These are phyloP conservation scores for Myrmophylax atrothorax DNA, from an alignment of 2,113 vertebrate genomes.

Conservation along the genomic window DNA sequence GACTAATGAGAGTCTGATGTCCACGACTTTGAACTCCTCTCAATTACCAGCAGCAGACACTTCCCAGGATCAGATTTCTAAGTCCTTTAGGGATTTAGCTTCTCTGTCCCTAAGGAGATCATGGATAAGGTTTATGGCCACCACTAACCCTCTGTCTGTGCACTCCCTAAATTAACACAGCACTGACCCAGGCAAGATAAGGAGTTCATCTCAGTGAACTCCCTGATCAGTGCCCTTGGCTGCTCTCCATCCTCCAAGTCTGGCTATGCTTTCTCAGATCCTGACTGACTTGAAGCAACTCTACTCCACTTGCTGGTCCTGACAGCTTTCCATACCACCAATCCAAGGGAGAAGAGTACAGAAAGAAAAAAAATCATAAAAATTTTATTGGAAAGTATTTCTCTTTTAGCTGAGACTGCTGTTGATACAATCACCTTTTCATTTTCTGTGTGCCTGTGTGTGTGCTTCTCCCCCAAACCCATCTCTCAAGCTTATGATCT, in stretches of 20 bases:
- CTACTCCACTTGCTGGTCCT: constrained; percentile 1
- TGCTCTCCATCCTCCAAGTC: neutral
- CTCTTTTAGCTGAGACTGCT: constrained; percentile 51
- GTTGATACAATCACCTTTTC: constrained; percentile 35
- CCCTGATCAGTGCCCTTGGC: neutral
- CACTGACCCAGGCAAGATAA: neutral
- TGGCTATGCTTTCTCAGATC: constrained; percentile 17
- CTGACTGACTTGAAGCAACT: constrained; percentile 21
- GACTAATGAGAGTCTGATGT: neutral
- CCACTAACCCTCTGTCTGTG: neutral
- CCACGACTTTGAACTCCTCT: neutral
- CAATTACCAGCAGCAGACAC: neutral
- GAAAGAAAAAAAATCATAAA: neutral
- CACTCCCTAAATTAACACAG: neutral
- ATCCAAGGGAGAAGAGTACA: constrained; percentile 2
- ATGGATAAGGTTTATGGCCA: neutral
- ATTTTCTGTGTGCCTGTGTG: neutral
- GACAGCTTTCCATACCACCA: constrained; percentile 40
- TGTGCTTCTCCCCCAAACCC: neutral
- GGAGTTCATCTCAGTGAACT: neutral
- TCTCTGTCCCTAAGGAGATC: neutral
- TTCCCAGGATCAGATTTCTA: neutral
- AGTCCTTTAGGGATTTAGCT: neutral
- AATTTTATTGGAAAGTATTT: constrained; percentile 62
- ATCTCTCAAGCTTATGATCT: constrained; percentile 49